These are phyloP conservation scores for Nothura maculosa DNA, from an alignment of 2,797 vertebrate genomes.

Conservation along the genomic window DNA sequence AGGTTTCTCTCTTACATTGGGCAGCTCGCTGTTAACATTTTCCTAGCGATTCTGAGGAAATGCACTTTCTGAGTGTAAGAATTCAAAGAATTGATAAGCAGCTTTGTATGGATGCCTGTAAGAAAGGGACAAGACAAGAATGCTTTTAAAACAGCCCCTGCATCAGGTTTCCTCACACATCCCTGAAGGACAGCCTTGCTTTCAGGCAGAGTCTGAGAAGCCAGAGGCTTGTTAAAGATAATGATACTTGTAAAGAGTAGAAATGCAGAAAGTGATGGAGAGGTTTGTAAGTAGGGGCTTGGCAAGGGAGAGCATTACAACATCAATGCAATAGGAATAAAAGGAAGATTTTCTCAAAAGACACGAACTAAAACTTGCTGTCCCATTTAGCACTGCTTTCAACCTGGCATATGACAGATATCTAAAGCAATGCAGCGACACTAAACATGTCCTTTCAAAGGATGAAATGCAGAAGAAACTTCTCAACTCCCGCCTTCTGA, in stretches of 20 bases:
- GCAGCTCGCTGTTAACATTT: conserved; percentile 23
- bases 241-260: not conserved
- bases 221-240: not conserved
- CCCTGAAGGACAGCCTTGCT: not conserved
- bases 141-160: not conserved
- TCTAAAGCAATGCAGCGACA: not conserved
- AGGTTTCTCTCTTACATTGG: not conserved
- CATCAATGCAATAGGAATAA: not conserved
- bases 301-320: not conserved
- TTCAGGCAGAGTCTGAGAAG: not conserved
- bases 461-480: not conserved
- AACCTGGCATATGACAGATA: not conserved
- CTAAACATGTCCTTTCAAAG: conserved; percentile 1
- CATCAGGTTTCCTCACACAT: not conserved
- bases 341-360: not conserved
- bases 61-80: not conserved
- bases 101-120: not conserved
- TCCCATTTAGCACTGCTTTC: not conserved
- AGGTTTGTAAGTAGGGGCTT: not conserved
- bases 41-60: conserved; percentile 13
- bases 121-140: not conserved
- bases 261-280: not conserved
- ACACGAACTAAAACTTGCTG: accelerated
- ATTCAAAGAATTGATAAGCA: conserved; percentile 6
- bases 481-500: not conserved